Base-by-base conservation (phyloP, 2,113 vertebrate species). In the Okapia johnstoni region DNA sequence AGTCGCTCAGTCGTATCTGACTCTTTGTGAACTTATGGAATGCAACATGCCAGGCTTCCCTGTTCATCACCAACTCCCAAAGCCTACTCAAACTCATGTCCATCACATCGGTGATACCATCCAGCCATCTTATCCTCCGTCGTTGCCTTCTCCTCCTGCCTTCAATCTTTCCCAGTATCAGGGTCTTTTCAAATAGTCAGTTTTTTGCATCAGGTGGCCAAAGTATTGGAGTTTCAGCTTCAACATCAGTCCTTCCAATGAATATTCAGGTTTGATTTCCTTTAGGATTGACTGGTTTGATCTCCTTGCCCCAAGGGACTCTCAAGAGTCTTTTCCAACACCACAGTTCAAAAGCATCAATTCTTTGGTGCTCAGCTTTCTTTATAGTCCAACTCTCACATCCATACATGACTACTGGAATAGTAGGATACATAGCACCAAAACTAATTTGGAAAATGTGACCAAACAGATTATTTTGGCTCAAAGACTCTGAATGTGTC, bases 381-480 rank as follows among this genome's bases (percentile, higher is more conserved):
- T 33, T 63, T 63, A 33, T 63, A n/a, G 30, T 63, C 16, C 30
- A n/a, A n/a, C 61, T 63, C 14, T 33, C 15, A 33, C 30, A 4
- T 63, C 15, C 61, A 33, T 33, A 33, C 61, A n/a, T n/a, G 30
- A 33, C 30, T n/a, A 63, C 15, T 63, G 61, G 13, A 63, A 43
- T 26, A 63, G 3, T 30, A 57, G 33, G 43, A 73, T 91, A 30
- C 5, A 77, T 43, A 92, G 88, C 23, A 92, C 16, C 7, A 55
- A 23, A 89, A 85, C 55, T 91, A 26, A 43, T 91, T 36, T 33
- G 14, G 81, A 40, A 89, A 94, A n/a, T 92, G 30, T 86, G 54
- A 92, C 9, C 9, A 81, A 95, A 50, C 3, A n/a, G 33, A 48
- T 81, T 1, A 58, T 63, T 54, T 58, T 79, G n/a, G 40, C 26